Percentiles rank a stretch among this genome's conserved stretches.
phyloP scores from a whole-genome alignment of 1,140 invertebrate species.

The Philopotamus ludificatus region DNA sequence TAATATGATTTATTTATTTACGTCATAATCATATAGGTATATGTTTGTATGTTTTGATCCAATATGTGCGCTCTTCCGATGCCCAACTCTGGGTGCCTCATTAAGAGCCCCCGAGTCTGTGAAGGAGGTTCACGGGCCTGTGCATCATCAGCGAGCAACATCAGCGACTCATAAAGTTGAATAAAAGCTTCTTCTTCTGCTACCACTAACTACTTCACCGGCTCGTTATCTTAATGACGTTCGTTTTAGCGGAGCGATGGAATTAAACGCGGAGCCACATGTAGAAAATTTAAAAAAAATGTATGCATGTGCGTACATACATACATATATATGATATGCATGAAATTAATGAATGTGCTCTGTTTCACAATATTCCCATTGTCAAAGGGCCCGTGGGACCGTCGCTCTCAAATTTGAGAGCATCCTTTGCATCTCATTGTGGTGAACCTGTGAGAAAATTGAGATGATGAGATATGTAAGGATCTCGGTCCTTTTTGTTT shows the following conservation, averaged over 20 bases:
- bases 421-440: slow-evolving; percentile 15
- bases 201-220: not conserved
- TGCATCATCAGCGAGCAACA: not conserved
- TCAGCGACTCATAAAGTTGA: slow-evolving; percentile 16
- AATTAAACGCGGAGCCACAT: not conserved
- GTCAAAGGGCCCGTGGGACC: too few relatives aligned
- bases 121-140: not conserved
- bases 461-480: slow-evolving; percentile 8
- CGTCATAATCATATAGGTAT: not conserved
- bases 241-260: not conserved
- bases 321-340: not conserved
- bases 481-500: slow-evolving; percentile 8
- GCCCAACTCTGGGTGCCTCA: not conserved
- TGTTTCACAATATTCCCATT: too few relatives aligned
- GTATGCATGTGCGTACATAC: not conserved
- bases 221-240: slow-evolving; percentile 31
- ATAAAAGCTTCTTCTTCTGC: slow-evolving; percentile 17
- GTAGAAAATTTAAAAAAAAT: not conserved
- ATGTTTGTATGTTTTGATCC: too few relatives aligned
- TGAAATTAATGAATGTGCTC: not conserved
- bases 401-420: slow-evolving; percentile 4
- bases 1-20: not conserved
- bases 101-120: slow-evolving; percentile 7
- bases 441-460: slow-evolving; percentile 6
- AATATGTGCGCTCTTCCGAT: not conserved